Evolutionary conservation across 2,113 vertebrate genomes (phyloP).

Genomic region (Dicrurus megarhynchus): DNA sequence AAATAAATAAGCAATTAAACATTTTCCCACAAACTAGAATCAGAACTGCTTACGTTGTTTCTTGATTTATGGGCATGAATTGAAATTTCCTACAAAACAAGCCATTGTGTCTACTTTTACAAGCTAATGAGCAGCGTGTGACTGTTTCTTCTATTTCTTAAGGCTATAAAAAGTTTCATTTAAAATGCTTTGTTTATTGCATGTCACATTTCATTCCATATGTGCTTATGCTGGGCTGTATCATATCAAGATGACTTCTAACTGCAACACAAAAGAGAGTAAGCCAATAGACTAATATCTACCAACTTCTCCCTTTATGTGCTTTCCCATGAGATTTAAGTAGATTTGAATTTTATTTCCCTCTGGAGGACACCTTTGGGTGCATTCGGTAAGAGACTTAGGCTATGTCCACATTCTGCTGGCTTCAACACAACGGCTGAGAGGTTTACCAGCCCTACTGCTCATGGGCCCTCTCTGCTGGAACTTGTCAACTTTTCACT

Average conservation of each 20-base stretch:
- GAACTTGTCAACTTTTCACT: neutral
- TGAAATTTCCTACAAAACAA: slow-evolving; percentile 41
- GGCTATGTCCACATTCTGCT: neutral
- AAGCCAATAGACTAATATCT: neutral
- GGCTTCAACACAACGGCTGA: neutral
- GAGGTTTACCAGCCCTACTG: neutral
- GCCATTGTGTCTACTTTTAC: slow-evolving; percentile 15
- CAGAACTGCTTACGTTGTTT: neutral
- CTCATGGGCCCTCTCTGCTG: neutral
- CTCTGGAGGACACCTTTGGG: neutral
- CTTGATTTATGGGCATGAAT: slow-evolving; percentile 24
- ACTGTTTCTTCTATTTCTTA: slow-evolving; percentile 25
- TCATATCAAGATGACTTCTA: slow-evolving; percentile 1
- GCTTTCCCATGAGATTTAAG: neutral
- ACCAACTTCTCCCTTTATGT: neutral
- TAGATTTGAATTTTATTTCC: neutral
- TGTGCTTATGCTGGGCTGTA: neutral
- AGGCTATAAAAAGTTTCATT: slow-evolving; percentile 35
- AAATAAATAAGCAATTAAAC: slow-evolving; percentile 9
- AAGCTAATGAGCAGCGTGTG: slow-evolving; percentile 25
- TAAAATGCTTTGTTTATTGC: slow-evolving; percentile 38
- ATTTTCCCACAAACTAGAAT: slow-evolving; percentile 12
- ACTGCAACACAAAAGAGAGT: neutral
- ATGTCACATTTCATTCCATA: slow-evolving; percentile 38
- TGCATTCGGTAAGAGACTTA: neutral